Evolutionary conservation across 1,140 invertebrate genomes (phyloP), one percentile per base, ranked within the genome.

Genomic region (Musca vetustissima): DNA sequence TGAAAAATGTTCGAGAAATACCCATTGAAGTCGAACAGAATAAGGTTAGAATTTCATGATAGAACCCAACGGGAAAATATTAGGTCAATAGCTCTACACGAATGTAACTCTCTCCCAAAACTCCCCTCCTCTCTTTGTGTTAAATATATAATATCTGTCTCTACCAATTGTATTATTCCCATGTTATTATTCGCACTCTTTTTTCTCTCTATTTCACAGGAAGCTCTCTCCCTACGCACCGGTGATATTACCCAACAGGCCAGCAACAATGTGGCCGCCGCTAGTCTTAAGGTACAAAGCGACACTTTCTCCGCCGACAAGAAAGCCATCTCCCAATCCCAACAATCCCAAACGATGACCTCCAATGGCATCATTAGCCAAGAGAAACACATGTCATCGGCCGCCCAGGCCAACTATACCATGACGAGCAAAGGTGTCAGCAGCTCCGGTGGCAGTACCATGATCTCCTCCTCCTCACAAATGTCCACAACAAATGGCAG

Each of bases 271-370:
- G 87, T 92, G 82, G 89, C 91, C 48, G 89, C 90, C 3, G 86
- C 90, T 14, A 90, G 89, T 71, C 90, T 94, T 84, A 93, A 92
- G 80, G 83, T 96, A 21, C 91, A 93, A 53, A 94, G 92, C 50
- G 93, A 94, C 72, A 90, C 89, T 14, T 95, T 93, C 80, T 93
- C 89, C 68, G 89, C 92, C 7, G 92, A 95, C 83, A 92, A 94
- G 83, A 91, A 91, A 76, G 91, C 92, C 1, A 90, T 92, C 83
- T 89, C 91, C 68, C 90, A 92, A 53, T 91, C 93, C 70, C 91
- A 96, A 77, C 92, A 93, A 73, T 86, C 90, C 15, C 92, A 95
- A 80, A 93, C 90, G 4, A 88, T 93, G 66, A 93, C 91, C 0
- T 88, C 90, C 13, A 88, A 89, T 64, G 92, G 92, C 89, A 94